These are phyloP conservation scores for Parasteatoda lunata DNA, from an alignment of 2,888 invertebrate species.

Conservation along the genomic window DNA sequence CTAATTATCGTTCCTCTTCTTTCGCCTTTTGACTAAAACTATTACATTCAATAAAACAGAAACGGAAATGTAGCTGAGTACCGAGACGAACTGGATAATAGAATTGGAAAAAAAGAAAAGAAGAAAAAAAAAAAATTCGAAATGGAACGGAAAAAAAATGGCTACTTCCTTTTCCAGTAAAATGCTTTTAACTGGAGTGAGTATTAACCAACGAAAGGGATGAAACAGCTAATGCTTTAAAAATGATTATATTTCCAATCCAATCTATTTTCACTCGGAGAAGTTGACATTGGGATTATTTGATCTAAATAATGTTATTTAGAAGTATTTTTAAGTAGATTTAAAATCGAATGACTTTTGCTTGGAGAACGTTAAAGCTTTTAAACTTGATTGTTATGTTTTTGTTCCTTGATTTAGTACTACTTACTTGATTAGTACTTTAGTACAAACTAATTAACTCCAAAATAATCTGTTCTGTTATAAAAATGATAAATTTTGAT, in stretches of 20 bases:
- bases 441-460: too few species aligned
- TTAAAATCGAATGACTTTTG: too few species aligned
- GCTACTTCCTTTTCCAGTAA: not conserved
- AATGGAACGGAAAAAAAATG: not conserved
- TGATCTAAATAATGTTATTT: too few species aligned
- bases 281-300: not conserved
- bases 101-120: constrained; percentile 1
- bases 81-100: not conserved
- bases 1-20: constrained; percentile 30
- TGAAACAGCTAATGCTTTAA: constrained; percentile 22
- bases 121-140: not conserved
- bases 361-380: too few species aligned
- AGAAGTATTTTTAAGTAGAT: too few species aligned
- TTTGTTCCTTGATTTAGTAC: too few species aligned
- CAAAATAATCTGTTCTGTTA: too few species aligned
- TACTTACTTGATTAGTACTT: too few species aligned
- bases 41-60: constrained; percentile 22
- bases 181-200: constrained; percentile 23
- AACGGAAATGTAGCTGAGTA: constrained; percentile 3
- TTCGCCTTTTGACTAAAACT: constrained; percentile 15
- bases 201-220: constrained; percentile 27
- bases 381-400: too few species aligned
- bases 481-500: too few species aligned
- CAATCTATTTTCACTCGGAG: constrained; percentile 24
- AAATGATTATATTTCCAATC: constrained; percentile 49